phyloP scores from a whole-genome alignment of 2,888 invertebrate genomes.

The Pseudococcus jackbeardsleyi region DNA sequence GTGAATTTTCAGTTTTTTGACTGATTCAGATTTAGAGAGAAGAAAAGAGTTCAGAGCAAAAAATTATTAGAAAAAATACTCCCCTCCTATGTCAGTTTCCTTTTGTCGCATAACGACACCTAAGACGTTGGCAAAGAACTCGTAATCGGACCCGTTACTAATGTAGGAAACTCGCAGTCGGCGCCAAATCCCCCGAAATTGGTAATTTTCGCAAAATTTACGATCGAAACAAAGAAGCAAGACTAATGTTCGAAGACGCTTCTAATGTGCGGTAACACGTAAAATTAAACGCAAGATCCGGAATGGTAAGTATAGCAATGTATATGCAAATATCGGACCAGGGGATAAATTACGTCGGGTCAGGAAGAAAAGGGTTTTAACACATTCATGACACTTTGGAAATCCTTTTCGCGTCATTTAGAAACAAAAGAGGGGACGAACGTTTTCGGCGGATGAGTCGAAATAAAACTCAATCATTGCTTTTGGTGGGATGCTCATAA shows the following conservation, averaged over 20 bases:
- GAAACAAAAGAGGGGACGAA: slow-evolving; percentile 47
- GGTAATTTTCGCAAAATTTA: slow-evolving; percentile 62
- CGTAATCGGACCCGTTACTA: not conserved
- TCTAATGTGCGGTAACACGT: slow-evolving; percentile 62
- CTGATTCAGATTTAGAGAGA: no score
- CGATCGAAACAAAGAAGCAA: slow-evolving; percentile 57
- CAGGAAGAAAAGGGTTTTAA: slow-evolving; percentile 63
- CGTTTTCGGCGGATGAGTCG: slow-evolving; percentile 6
- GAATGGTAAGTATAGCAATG: slow-evolving; percentile 59
- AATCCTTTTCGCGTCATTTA: slow-evolving; percentile 63
- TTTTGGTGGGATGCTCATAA: slow-evolving; percentile 36
- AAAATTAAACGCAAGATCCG: slow-evolving; percentile 62
- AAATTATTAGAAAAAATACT: not conserved
- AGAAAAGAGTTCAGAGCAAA: not conserved
- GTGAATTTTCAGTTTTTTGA: no score
- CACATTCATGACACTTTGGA: slow-evolving; percentile 60
- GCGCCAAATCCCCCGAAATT: slow-evolving; percentile 58
- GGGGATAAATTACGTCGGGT: slow-evolving; percentile 59
- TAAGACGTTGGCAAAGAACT: not conserved
- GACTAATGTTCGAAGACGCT: slow-evolving; percentile 45
- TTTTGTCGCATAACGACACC: not conserved
- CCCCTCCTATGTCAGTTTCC: not conserved
- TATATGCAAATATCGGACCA: slow-evolving; percentile 62
- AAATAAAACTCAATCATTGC: slow-evolving; percentile 57
- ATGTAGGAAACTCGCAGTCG: not conserved